A percentile compares a stretch with the other conserved stretches of the same genome.
Evolutionary conservation across 1,140 invertebrate species (phyloP).

Genomic region (Antheraea pernyi): DNA sequence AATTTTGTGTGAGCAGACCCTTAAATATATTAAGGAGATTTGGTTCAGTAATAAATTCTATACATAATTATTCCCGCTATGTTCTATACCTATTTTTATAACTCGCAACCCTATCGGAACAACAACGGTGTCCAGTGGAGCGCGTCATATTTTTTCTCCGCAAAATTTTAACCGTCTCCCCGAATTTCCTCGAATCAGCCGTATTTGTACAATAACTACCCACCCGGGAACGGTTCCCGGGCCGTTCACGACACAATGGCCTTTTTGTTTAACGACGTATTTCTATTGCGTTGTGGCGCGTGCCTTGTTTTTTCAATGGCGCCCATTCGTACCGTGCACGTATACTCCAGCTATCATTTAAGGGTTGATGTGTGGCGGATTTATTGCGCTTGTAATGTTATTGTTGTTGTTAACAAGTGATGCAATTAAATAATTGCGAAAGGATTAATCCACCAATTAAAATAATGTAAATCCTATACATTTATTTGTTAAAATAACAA

Average conservation of each 20-base stretch:
- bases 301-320: constrained; percentile 59
- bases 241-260: constrained; percentile 51
- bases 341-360: constrained; percentile 2
- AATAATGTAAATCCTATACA: background rate
- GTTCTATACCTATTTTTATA: too few relatives aligned
- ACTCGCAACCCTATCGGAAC: constrained; percentile 48
- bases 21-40: too few relatives aligned
- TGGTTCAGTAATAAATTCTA: too few relatives aligned
- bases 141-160: constrained; percentile 62
- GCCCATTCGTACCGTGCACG: constrained; percentile 37
- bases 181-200: constrained; percentile 65
- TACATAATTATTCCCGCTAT: too few relatives aligned
- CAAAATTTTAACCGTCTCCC: constrained; percentile 70
- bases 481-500: too few relatives aligned
- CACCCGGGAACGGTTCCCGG: constrained; percentile 33
- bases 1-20: too few relatives aligned
- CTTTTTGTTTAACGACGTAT: constrained; percentile 70
- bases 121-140: constrained; percentile 39
- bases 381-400: too few relatives aligned
- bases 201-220: constrained; percentile 72
- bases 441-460: background rate
- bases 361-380: constrained; percentile 4
- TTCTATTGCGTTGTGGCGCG: constrained; percentile 55
- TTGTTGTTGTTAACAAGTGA: too few relatives aligned
- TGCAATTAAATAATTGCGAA: background rate